Evolutionary conservation across 2,888 invertebrate species (phyloP), one percentile per base, ranked within the genome.

Genomic region (Gymnoscelis rufifasciata): DNA sequence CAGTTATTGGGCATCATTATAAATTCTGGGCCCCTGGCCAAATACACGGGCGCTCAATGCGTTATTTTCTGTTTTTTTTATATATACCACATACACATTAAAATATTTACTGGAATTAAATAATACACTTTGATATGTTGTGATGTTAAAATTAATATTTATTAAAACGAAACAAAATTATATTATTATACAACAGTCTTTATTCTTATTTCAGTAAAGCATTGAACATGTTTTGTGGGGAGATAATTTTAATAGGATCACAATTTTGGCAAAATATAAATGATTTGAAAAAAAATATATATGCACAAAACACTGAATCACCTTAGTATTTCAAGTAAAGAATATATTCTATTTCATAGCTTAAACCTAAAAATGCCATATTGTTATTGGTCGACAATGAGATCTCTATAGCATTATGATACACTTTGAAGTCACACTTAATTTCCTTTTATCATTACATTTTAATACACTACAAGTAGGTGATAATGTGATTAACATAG

Each of bases 311-410:
- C 59, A 60, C 54, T 56, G 61, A 43, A 58, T 60, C 52, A 49
- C 56, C 56, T 57, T 55, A 50, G 38, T 40, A 66, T 63, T 62
- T 57, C 56, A 51, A 64, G 62, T 57, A 55, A 51, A 64, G 62
- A 68, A 71, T 75, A 75, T 69, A 74, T 70, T 70, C 59, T 67
- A 74, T 69, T 73, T 66, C 64, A 66, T 68, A 78, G 61, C 83
- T 86, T 84, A 87, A 50, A 76, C 78, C 83, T 86, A 88, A 77
- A 88, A 88, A 87, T 87, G 87, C 88, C 79, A 81, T 84, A 83
- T 79, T 86, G 81, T 84, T 87, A 86, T 87, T 88, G 87, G 86
- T 87, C 86, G 73, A 83, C 79, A 83, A 83, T 86, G 87, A 88
- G 87, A 87, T 88, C 87, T 86, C 83, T 78, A 82, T 80, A 80